Base-by-base conservation (phyloP, 2,797 vertebrate genomes). In the Typhlichthys subterraneus region DNA sequence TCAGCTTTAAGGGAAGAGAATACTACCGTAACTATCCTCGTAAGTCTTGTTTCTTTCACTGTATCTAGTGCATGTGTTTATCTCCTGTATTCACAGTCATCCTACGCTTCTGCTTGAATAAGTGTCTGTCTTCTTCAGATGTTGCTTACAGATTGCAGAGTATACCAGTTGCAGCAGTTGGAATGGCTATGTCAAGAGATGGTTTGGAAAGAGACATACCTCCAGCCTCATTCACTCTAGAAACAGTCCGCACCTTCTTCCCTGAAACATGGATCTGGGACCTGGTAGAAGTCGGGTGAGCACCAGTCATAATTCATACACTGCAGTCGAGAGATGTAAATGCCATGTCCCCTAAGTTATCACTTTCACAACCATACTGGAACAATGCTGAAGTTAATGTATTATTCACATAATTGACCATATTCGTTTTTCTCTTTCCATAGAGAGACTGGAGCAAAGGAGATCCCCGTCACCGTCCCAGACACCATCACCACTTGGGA, bases 261-360 rank as follows among this genome's bases (percentile, higher is more conserved):
- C 90, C 91, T 2, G 89, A 92, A 77, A 92, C 90, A 0, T 93
- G 90, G 92, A 82, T 93, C 49, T 93, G 90, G 90, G 79, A 88
- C 29, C 67, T 93, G 53, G 65, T 86, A 51, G 76, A 89, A 64
- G 65, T 91, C 6, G 89, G 90, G 92, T 93, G 59, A 86, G 89
- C 1, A 19, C 14, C 14, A 19, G 11, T 45, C n/a, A 42, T 8
- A 42, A 15, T 31, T n/a, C 33, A 11, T 52, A 15, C 8, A 17
- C 52, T 12, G 29, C 52, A 53, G 4, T 51, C 15, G 1, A 51
- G 52, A 31, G 1, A 14, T 51, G 14, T 48, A 51, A 14, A 15
- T 51, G 14, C 33, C 10, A 51, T 14, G n/a, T 5, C 15, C 7
- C 2, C 15, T 8, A 2, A 14, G 10, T 53, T 53, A 53, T 9